These are phyloP conservation scores for Stichodactyla mertensii DNA, from an alignment of 64 coral and sea anemone species.

Conservation along the genomic window DNA sequence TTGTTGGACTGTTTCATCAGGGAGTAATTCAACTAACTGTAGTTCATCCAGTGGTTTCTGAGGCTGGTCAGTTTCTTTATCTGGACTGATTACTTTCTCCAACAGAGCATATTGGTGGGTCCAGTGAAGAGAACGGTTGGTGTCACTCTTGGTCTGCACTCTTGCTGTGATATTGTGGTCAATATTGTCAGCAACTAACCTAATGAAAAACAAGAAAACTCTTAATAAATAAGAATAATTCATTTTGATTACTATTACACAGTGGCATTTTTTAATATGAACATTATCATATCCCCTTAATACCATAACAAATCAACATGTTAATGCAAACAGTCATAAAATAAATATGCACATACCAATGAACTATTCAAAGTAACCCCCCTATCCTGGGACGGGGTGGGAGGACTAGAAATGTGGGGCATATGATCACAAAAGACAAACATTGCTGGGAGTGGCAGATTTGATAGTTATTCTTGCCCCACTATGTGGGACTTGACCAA, in stretches of 20 bases:
- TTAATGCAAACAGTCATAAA: no score
- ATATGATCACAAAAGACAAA: no score
- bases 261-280: no score
- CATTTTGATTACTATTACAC: no score
- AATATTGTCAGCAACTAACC: constrained; percentile 54
- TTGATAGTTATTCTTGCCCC: no score
- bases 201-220: neutral
- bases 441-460: no score
- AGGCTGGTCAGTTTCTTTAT: neutral
- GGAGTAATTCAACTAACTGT: constrained; percentile 10
- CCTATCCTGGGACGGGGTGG: neutral
- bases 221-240: neutral
- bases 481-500: no score
- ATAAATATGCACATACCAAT: neutral
- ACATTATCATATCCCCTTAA: no score
- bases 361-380: neutral
- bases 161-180: constrained; percentile 29
- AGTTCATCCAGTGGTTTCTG: constrained; percentile 10
- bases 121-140: constrained; percentile 49
- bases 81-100: constrained; percentile 14
- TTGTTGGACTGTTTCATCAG: constrained; percentile 10
- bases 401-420: no score
- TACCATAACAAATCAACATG: no score
- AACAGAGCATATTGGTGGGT: constrained; percentile 36
- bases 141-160: constrained; percentile 34